A percentile compares a stretch with the other conserved stretches of the same genome.
phyloP scores from a whole-genome alignment of 2,113 vertebrate genomes.

The Numida meleagris region DNA sequence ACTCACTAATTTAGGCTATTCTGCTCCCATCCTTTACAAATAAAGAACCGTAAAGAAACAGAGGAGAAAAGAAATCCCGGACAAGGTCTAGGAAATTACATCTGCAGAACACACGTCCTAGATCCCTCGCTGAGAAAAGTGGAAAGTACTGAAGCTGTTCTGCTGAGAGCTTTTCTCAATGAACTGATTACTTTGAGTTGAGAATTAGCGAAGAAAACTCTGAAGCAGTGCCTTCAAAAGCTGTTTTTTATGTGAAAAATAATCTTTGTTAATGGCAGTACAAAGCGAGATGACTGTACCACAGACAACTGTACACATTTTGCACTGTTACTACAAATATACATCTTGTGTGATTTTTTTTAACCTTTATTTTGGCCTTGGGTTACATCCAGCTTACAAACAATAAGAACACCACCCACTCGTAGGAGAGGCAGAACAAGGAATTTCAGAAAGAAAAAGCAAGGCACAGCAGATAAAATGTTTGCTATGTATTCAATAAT shows the following conservation, averaged over 20 bases:
- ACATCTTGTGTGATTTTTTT: neutral
- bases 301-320: rapidly evolving
- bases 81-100: neutral
- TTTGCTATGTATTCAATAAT: neutral
- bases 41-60: neutral
- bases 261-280: neutral
- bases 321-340: neutral
- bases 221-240: neutral
- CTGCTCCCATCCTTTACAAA: neutral
- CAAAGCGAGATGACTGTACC: neutral
- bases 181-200: neutral
- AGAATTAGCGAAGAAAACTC: neutral
- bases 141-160: neutral
- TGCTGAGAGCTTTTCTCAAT: neutral
- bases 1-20: neutral
- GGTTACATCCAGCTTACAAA: neutral
- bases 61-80: neutral
- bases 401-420: neutral
- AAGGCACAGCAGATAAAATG: neutral
- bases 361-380: neutral
- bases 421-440: rapidly evolving
- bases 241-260: neutral
- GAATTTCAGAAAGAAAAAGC: neutral
- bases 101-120: neutral
- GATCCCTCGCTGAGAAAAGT: neutral